Percentiles rank a stretch among this genome's conserved stretches.
Evolutionary conservation across 2,113 vertebrate genomes (phyloP).

Genomic region (Peromyscus leucopus): DNA sequence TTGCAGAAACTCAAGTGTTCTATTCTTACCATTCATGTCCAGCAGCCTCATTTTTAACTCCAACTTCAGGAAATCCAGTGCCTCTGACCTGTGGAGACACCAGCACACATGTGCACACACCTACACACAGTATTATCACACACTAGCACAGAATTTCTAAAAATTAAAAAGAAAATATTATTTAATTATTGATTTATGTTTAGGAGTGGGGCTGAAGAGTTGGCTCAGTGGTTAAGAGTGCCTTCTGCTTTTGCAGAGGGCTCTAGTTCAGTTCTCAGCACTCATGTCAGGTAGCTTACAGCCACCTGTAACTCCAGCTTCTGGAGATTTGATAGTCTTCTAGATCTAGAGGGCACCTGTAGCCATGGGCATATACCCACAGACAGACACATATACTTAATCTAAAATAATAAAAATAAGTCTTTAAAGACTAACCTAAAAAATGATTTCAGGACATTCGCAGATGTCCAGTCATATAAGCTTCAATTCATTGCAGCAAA

Average conservation of each 20-base stretch:
- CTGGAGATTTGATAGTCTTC: not conserved
- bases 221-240: not conserved
- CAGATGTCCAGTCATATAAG: constrained; percentile 69
- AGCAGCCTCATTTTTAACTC: not conserved
- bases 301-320: too few relatives aligned
- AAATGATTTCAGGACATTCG: constrained; percentile 54
- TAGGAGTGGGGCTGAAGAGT: not conserved
- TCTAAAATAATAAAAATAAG: not conserved
- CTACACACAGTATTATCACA: not conserved
- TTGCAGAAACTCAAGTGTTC: not conserved
- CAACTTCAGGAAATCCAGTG: not conserved
- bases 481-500: constrained; percentile 64
- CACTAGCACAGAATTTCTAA: not conserved
- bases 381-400: not conserved
- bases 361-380: not conserved
- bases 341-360: not conserved
- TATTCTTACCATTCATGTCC: not conserved
- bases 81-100: not conserved
- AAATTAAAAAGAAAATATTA: not conserved
- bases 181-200: not conserved
- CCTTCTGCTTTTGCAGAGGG: not conserved
- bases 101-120: not conserved
- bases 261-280: not conserved
- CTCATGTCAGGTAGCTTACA: not conserved
- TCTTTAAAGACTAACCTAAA: not conserved